Conservation (phyloP, 1,140 invertebrate species). For the Cardiocondyla obscurior region DNA sequence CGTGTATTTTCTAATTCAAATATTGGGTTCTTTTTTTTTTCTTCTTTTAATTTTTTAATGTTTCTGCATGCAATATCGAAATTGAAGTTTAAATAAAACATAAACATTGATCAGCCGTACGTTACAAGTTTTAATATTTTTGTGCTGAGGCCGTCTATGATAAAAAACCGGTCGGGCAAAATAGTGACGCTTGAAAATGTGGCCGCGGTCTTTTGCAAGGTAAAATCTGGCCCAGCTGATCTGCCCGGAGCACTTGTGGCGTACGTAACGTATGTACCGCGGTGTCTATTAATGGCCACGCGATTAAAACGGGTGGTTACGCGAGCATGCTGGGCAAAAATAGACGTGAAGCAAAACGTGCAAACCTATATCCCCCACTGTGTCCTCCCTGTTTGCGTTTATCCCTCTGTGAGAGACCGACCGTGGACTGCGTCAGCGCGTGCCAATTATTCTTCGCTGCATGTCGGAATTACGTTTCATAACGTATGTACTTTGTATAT, state of each 20-base stretch:
- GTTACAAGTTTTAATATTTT: conserved; percentile 12
- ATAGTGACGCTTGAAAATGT: conserved; percentile 16
- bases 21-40: no score
- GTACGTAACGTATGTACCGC: conserved; percentile 24
- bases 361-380: conserved; percentile 35
- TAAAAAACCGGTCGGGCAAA: neutral
- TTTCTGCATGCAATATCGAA: neutral
- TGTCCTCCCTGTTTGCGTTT: neutral
- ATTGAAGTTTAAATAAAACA: neutral
- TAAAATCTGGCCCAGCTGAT: conserved; percentile 67
- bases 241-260: conserved; percentile 40
- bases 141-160: neutral
- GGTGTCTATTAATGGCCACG: conserved; percentile 66
- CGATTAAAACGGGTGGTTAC: conserved; percentile 77
- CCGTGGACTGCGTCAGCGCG: conserved; percentile 56
- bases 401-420: neutral
- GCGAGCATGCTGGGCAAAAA: conserved; percentile 74
- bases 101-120: neutral
- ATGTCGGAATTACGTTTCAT: conserved; percentile 50
- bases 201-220: conserved; percentile 12
- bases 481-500: conserved; percentile 18
- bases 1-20: neutral
- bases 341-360: conserved; percentile 73
- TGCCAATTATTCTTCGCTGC: conserved; percentile 69
- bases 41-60: neutral